phyloP scores from a whole-genome alignment of 2,113 vertebrate species.

The Cheilinus undulatus region DNA sequence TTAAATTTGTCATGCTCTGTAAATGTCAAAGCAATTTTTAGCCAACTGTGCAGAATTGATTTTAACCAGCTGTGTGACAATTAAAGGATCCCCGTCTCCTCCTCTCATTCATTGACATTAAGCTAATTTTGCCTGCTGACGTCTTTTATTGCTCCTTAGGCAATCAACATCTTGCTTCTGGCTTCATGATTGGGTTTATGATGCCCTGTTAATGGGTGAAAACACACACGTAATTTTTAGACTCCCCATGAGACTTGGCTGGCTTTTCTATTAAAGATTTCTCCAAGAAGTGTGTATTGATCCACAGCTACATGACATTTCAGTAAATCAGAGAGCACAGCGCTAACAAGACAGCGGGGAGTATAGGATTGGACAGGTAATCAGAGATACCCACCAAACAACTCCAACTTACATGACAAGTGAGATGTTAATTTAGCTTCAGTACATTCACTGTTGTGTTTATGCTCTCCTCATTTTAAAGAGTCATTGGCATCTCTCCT shows the following conservation, averaged over 20 bases:
- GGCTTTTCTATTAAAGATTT: conserved; percentile 22
- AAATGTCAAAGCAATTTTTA: conserved; percentile 44
- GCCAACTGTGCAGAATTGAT: conserved; percentile 23
- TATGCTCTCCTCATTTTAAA: too few relatives aligned
- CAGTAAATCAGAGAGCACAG: conserved; percentile 14
- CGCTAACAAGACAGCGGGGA: conserved; percentile 50
- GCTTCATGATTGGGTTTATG: conserved; percentile 2
- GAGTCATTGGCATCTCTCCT: too few relatives aligned
- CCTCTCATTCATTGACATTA: conserved; percentile 2
- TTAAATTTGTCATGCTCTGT: neutral
- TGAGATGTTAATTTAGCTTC: neutral
- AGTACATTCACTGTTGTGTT: neutral
- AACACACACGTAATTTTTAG: conserved; percentile 4
- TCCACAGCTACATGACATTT: conserved; percentile 40
- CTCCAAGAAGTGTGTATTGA: conserved; percentile 46
- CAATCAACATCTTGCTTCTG: conserved; percentile 5
- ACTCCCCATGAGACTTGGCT: neutral
- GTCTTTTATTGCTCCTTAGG: conserved; percentile 22
- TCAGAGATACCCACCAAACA: conserved; percentile 4
- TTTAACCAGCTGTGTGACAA: conserved; percentile 8
- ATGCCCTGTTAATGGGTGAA: conserved; percentile 10
- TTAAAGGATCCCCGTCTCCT: neutral
- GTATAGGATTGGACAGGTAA: conserved; percentile 9
- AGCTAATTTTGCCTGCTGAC: neutral
- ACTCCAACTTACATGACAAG: too few relatives aligned